These are phyloP conservation scores for Yponomeuta sedellus DNA, from an alignment of 2,888 invertebrate species.

Conservation along the genomic window DNA sequence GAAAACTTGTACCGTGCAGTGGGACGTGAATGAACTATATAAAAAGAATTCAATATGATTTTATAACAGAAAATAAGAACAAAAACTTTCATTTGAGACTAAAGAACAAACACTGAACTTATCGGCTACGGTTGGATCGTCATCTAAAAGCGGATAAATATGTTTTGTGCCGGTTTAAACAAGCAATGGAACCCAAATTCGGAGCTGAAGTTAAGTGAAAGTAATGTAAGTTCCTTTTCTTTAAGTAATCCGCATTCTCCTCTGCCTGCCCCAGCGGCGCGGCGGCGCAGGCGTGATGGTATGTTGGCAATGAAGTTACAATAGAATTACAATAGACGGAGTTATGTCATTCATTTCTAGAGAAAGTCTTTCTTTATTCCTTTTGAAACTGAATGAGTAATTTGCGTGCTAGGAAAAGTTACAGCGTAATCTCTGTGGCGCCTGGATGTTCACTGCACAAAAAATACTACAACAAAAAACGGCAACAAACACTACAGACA, in stretches of 20 bases:
- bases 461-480: no score
- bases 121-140: no score
- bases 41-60: no score
- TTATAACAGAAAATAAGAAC: no score
- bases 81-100: no score
- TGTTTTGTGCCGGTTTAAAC: background rate
- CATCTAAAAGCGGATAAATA: background rate
- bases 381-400: background rate
- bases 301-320: background rate
- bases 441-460: background rate
- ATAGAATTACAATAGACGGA: background rate
- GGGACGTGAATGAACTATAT: no score
- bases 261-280: background rate
- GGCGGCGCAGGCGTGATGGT: background rate
- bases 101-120: no score
- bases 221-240: slow-evolving; percentile 2
- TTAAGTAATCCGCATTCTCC: background rate
- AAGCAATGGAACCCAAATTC: background rate
- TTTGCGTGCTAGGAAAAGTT: background rate
- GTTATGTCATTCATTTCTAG: background rate
- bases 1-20: no score
- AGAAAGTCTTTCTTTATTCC: background rate
- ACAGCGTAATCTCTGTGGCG: background rate
- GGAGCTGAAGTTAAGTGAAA: slow-evolving; percentile 2
- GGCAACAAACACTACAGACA: no score